These are phyloP conservation scores for Coreius guichenoti DNA, from an alignment of 2,797 vertebrate species.

Conservation along the genomic window DNA sequence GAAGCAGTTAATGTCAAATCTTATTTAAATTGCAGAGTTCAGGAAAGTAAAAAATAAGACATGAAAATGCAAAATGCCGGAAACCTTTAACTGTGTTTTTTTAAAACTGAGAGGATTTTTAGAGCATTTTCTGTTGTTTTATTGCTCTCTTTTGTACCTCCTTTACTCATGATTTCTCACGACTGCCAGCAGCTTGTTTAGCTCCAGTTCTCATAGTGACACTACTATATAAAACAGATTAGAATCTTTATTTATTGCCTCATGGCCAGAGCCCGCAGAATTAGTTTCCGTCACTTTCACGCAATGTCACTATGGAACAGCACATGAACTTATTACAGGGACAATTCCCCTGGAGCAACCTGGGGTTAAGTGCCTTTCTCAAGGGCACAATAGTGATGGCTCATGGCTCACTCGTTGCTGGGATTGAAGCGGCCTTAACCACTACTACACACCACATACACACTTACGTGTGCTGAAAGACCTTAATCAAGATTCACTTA, in stretches of 20 bases:
- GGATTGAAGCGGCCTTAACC: constrained; percentile 15
- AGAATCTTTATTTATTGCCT: constrained; percentile 34
- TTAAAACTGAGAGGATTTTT: neutral
- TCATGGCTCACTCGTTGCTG: constrained; percentile 20
- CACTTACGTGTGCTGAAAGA: constrained; percentile 10
- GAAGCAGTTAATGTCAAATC: constrained; percentile 26
- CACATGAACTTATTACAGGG: constrained; percentile 28
- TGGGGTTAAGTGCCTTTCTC: constrained; percentile 34
- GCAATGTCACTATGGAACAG: constrained; percentile 20
- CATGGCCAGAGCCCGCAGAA: neutral
- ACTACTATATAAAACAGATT: constrained; percentile 24
- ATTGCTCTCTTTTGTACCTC: neutral
- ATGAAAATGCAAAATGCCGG: neutral
- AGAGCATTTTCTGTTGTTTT: neutral
- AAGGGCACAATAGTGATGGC: constrained; percentile 23
- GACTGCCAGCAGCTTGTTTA: constrained; percentile 9
- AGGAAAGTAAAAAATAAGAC: neutral
- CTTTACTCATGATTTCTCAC: neutral
- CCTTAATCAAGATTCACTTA: constrained; percentile 34
- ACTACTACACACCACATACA: constrained; percentile 29
- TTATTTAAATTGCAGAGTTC: constrained; percentile 12
- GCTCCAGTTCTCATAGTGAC: constrained; percentile 9
- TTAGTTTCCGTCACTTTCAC: constrained; percentile 28
- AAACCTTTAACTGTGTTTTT: constrained; percentile 15
- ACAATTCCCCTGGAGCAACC: constrained; percentile 29